Evolutionary conservation across 2,113 vertebrate species (phyloP).

Genomic region (Oncorhynchus nerka): DNA sequence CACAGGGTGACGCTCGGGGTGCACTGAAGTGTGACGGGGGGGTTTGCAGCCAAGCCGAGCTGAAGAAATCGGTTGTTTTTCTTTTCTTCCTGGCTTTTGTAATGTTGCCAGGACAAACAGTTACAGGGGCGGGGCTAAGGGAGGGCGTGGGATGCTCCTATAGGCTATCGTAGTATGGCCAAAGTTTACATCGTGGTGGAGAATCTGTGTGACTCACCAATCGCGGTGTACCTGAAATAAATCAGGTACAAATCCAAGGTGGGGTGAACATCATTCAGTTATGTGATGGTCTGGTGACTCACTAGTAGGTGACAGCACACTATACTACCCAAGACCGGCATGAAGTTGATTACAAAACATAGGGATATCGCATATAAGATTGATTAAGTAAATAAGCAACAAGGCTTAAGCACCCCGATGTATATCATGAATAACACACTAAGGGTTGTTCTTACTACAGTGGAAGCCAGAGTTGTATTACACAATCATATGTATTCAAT

Average conservation of each 20-base stretch:
- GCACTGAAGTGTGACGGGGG: slow-evolving; percentile 1
- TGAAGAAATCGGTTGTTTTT: slow-evolving; percentile 25
- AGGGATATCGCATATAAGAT: background rate
- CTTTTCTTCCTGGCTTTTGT: slow-evolving; percentile 7
- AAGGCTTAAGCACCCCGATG: too few relatives aligned
- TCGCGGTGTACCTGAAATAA: slow-evolving; percentile 32
- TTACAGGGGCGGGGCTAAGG: background rate
- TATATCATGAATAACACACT: too few relatives aligned
- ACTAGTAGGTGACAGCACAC: background rate
- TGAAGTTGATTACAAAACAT: background rate
- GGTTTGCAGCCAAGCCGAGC: background rate
- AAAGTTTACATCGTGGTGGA: slow-evolving; percentile 41
- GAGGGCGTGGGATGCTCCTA: background rate
- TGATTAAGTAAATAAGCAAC: background rate
- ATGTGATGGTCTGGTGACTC: background rate
- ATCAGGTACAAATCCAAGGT: background rate
- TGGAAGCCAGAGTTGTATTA: too few relatives aligned
- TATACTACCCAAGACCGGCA: background rate
- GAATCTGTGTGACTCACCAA: slow-evolving; percentile 23
- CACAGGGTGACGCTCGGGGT: background rate
- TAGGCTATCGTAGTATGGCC: background rate
- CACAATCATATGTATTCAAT: too few relatives aligned
- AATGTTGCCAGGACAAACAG: slow-evolving; percentile 6
- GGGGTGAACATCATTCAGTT: background rate
- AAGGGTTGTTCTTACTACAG: too few relatives aligned